Base-by-base conservation (phyloP, 2,113 vertebrate genomes). In the Plotosus lineatus region DNA sequence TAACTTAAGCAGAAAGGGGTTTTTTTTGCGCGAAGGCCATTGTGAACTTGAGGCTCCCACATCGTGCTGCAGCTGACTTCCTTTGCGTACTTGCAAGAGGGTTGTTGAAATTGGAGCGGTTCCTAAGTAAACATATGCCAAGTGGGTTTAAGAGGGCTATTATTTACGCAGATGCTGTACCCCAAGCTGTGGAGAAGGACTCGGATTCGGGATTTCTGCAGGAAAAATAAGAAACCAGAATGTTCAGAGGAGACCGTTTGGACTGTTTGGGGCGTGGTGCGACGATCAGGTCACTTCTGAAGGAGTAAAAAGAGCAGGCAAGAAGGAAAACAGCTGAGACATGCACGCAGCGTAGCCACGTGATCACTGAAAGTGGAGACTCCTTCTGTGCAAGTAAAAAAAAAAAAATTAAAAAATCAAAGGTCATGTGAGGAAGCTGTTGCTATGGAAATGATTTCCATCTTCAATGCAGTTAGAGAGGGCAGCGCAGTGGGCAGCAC, bases 131-230 rank as follows among this genome's bases (percentile, higher is more conserved):
- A 83, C 56, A 71, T 71, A 77, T 66, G 77, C 72, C 80, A 73
- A 68, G 78, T 76, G 53, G n/a, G 3, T 71, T 85, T 85, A 82
- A 85, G 84, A 63, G 76, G 61, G 36, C 42, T n/a, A 76, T 85
- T 75, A 79, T 77, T 79, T 55, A 68, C 44, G 26, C 51, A 79
- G 53, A 71, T 46, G 53, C 53, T 19, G 48, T n/a, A 17, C 38
- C 31, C 11, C 50, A 31, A 69, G n/a, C 28, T 56, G 42, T 21
- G 11, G 40, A 65, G 40, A 78, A 77, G 44, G 63, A 50, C 55
- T 42, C 40, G 12, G 63, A 17, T 40, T 36, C n/a, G 51, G 79
- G 28, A 84, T 21, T 56, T 58, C 58, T 71, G 36, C 56, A 19
- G 23, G 19, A 6, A 33, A 75, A 75, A 40, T 1, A 28, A 42